phyloP scores from a whole-genome alignment of 2,888 invertebrate genomes.

The Adineta ricciae region DNA sequence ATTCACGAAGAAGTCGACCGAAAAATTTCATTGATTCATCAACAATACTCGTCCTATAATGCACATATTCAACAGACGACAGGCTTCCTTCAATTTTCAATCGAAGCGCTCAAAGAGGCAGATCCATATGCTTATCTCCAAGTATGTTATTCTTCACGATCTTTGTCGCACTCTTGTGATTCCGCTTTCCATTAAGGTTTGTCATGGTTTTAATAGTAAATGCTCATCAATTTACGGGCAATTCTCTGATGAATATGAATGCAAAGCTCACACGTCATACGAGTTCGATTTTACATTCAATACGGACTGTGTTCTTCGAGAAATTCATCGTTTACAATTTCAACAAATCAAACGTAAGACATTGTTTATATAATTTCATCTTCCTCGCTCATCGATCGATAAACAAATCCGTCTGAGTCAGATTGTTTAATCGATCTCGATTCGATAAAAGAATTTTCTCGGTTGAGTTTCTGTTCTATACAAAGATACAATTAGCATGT shows the following conservation, averaged over 20 bases:
- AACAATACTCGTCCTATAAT: conserved; percentile 57
- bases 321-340: conserved; percentile 22
- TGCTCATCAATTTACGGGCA: conserved; percentile 17
- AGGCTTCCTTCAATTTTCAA: conserved; percentile 88
- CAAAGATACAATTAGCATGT: conserved; percentile 9
- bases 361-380: not conserved
- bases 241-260: conserved; percentile 65
- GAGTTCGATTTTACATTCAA: conserved; percentile 82
- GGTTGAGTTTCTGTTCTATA: not conserved
- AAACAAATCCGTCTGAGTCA: not conserved
- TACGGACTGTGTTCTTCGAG: conserved; percentile 56
- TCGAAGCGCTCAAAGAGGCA: conserved; percentile 90
- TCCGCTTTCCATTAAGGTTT: not conserved
- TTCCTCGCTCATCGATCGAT: not conserved
- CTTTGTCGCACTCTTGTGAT: not conserved
- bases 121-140: conserved; percentile 91
- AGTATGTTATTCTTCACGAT: conserved; percentile 53
- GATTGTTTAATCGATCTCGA: not conserved
- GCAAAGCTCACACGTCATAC: conserved; percentile 53
- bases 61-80: conserved; percentile 82
- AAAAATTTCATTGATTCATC: conserved; percentile 64
- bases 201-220: conserved; percentile 19
- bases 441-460: not conserved
- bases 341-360: conserved; percentile 20
- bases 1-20: conserved; percentile 68